These are phyloP conservation scores for Lacanobia oleracea DNA, from an alignment of 2,888 invertebrate species.

Conservation along the genomic window DNA sequence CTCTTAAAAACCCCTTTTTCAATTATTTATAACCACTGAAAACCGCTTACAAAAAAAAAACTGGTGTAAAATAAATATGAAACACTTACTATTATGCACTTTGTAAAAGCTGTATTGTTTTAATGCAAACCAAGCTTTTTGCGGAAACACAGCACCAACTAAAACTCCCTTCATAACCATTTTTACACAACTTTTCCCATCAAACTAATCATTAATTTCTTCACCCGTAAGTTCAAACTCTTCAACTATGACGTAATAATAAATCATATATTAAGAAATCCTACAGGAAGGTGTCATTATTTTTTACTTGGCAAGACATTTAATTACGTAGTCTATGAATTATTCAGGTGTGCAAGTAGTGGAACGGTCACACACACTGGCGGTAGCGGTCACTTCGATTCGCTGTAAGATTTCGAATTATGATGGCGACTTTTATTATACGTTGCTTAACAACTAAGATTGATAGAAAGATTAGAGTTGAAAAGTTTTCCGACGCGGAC, in stretches of 20 bases:
- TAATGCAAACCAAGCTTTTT: conserved; percentile 14
- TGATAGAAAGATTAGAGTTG: conserved; percentile 63
- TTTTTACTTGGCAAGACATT: conserved; percentile 86
- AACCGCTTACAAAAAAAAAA: conserved; percentile 9
- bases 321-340: conserved; percentile 86
- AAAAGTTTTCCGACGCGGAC: conserved; percentile 63
- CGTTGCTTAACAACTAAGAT: conserved; percentile 64
- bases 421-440: conserved; percentile 66
- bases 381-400: conserved; percentile 81
- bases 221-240: conserved; percentile 22
- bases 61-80: conserved; percentile 8
- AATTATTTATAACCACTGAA: background rate
- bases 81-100: background rate
- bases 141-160: conserved; percentile 31
- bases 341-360: conserved; percentile 82
- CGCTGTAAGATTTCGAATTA: conserved; percentile 68
- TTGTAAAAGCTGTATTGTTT: conserved; percentile 2
- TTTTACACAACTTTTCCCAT: conserved; percentile 32
- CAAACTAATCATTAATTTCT: conserved; percentile 43
- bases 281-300: conserved; percentile 84
- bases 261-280: conserved; percentile 73
- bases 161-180: conserved; percentile 16
- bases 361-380: conserved; percentile 88
- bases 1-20: background rate
- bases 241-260: conserved; percentile 50